Percentiles rank a stretch among this genome's conserved stretches.
Conservation (phyloP, 2,888 invertebrate genomes). For the Aromia moschata region DNA sequence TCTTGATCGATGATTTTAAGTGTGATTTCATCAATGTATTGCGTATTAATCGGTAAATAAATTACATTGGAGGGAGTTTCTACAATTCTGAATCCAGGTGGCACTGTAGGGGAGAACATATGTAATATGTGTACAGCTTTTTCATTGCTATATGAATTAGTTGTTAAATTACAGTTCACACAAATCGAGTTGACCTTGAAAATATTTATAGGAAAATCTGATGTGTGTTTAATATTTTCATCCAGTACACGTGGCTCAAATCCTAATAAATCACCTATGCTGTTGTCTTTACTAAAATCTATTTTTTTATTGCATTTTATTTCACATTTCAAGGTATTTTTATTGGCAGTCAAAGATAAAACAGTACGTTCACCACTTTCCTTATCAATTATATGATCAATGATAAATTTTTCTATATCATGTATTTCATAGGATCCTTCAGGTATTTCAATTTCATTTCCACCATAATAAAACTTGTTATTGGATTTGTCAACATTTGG, state of each 20-base stretch:
- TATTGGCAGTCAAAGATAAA: not conserved
- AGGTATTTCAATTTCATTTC: not conserved
- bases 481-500: constrained; percentile 5
- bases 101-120: not conserved
- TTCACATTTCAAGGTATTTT: not conserved
- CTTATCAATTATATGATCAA: not conserved
- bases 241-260: too few species aligned
- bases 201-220: too few species aligned
- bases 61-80: not conserved
- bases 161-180: not conserved
- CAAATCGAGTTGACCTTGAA: too few species aligned
- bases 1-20: too few species aligned
- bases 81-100: too few species aligned
- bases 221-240: too few species aligned
- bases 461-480: constrained; percentile 1
- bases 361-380: not conserved
- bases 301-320: constrained; percentile 1
- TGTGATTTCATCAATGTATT: too few species aligned
- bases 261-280: not conserved
- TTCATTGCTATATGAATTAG: not conserved
- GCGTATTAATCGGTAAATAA: constrained; percentile 3
- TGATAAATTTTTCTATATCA: not conserved
- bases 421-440: too few species aligned
- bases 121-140: not conserved
- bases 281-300: not conserved